Conservation (phyloP, 2,888 invertebrate species). For the Cheiracanthium punctorium region DNA sequence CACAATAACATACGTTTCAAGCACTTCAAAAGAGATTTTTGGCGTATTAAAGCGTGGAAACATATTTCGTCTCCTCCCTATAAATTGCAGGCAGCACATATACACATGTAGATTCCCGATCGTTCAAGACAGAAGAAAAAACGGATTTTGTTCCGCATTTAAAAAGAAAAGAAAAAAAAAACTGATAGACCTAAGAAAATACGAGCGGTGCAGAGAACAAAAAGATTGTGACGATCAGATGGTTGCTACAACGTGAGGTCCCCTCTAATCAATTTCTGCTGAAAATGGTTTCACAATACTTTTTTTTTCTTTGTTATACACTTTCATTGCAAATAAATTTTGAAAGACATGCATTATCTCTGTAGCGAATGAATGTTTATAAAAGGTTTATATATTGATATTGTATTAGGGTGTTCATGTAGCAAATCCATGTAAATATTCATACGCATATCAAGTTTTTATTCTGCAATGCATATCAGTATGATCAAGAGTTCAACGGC, state of each 20-base stretch:
- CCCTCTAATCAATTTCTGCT: slow-evolving; percentile 6
- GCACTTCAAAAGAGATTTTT: too few relatives aligned
- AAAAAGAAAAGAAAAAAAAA: too few relatives aligned
- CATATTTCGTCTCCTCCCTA: neutral
- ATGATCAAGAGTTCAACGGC: too few relatives aligned
- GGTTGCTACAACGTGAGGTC: slow-evolving; percentile 2
- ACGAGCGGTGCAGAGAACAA: slow-evolving; percentile 25
- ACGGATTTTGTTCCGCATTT: slow-evolving; percentile 10
- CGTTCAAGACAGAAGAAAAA: slow-evolving; percentile 23
- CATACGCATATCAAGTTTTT: too few relatives aligned
- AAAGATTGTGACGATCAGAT: slow-evolving; percentile 20
- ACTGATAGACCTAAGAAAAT: slow-evolving; percentile 18
- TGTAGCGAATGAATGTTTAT: neutral
- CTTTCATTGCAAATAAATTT: neutral
- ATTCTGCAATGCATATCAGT: too few relatives aligned
- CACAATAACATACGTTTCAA: too few relatives aligned
- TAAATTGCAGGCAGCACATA: slow-evolving; percentile 16
- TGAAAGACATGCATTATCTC: neutral
- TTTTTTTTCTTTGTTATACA: neutral
- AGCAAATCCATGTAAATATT: too few relatives aligned
- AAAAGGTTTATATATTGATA: neutral
- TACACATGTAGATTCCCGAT: slow-evolving; percentile 5
- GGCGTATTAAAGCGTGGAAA: neutral
- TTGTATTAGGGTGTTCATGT: too few relatives aligned
- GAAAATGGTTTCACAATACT: slow-evolving; percentile 9